These are phyloP conservation scores for Pygmarrhopalites habei DNA, from an alignment of 1,140 invertebrate genomes.

Conservation along the genomic window DNA sequence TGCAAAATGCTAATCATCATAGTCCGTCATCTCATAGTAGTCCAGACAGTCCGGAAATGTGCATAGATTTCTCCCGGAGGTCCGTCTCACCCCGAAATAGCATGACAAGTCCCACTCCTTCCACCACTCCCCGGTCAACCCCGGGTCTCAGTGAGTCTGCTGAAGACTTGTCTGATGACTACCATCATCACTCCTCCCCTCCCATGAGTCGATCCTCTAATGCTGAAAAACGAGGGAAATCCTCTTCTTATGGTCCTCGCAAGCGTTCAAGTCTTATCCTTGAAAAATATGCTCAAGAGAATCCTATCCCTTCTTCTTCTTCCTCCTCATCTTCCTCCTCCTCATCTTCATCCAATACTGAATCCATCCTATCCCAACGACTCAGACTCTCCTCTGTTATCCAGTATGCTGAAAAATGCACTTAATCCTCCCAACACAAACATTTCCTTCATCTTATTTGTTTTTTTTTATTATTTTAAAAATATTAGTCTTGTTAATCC, in stretches of 20 bases:
- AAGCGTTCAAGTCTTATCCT: conserved; percentile 39
- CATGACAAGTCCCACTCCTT: conserved; percentile 24
- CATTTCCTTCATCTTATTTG: too few relatives aligned
- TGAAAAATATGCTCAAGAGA: conserved; percentile 39
- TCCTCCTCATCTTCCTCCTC: neutral
- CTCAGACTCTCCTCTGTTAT: conserved; percentile 38
- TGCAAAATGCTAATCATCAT: neutral
- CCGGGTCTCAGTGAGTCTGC: conserved; percentile 29
- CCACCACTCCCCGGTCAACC: conserved; percentile 23
- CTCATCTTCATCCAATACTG: conserved; percentile 11
- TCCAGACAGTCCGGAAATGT: conserved; percentile 33
- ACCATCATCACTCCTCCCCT: neutral
- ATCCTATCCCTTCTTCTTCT: conserved; percentile 19
- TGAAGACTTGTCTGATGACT: conserved; percentile 36
- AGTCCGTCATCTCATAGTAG: conserved; percentile 21
- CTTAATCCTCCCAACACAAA: too few relatives aligned
- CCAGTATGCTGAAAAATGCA: conserved; percentile 39
- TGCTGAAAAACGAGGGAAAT: neutral
- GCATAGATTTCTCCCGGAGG: conserved; percentile 31
- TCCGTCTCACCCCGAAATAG: conserved; percentile 19
- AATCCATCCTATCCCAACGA: conserved; percentile 39
- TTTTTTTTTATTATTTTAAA: neutral
- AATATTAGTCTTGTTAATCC: neutral
- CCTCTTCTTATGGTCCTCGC: conserved; percentile 28
- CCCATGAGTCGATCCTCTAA: neutral